These are phyloP conservation scores for Syndactyla subalaris DNA, from an alignment of 2,797 vertebrate species.

Conservation along the genomic window DNA sequence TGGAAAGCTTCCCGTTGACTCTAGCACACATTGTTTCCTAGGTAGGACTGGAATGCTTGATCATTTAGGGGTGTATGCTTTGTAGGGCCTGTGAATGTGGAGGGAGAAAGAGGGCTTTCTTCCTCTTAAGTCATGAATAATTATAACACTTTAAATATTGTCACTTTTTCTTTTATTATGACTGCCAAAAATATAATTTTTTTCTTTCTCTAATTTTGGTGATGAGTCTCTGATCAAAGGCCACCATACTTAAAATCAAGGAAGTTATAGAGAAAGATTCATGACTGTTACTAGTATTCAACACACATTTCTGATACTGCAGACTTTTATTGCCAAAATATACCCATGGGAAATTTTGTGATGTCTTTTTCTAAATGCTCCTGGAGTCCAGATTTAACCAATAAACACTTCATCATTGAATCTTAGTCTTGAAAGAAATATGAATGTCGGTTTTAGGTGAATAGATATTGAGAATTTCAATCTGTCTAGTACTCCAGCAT, in stretches of 20 bases:
- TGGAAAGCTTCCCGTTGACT: not conserved
- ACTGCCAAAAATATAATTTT: not conserved
- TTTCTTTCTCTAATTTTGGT: not conserved
- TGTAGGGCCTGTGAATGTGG: rapidly evolving
- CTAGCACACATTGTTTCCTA: not conserved
- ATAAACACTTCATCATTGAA: not conserved
- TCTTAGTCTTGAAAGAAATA: not conserved
- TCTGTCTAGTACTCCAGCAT: not conserved
- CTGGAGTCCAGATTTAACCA: not conserved
- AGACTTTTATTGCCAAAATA: constrained; percentile 9
- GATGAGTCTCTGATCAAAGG: not conserved
- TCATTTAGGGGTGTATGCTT: not conserved
- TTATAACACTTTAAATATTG: constrained; percentile 12
- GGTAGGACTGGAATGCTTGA: not conserved
- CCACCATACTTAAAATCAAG: not conserved
- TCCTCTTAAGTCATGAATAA: not conserved
- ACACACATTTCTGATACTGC: not conserved
- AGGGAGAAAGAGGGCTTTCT: constrained; percentile 8
- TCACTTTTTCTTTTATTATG: constrained; percentile 1
- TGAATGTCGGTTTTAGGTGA: not conserved
- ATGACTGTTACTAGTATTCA: not conserved
- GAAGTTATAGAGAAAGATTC: not conserved
- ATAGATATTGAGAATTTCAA: not conserved
- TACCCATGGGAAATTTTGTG: not conserved
- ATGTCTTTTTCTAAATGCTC: constrained; percentile 25